Evolutionary conservation across 2,797 vertebrate species (phyloP).

Genomic region (Chaunax sp.): DNA sequence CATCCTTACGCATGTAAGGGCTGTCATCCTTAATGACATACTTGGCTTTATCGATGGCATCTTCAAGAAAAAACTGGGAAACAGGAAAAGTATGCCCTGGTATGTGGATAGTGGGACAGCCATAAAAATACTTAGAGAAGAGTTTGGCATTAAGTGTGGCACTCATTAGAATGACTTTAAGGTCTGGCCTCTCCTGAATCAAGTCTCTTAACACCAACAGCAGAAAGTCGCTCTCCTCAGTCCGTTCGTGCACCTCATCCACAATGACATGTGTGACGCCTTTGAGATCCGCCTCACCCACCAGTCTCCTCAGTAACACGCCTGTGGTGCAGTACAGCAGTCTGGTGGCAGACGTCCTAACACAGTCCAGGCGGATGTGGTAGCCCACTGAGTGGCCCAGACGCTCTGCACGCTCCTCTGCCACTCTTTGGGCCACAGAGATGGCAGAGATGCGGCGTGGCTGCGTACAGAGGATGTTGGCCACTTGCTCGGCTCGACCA

Average conservation of each 20-base stretch:
- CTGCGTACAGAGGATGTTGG: conserved; percentile 97
- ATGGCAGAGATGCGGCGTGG: conserved; percentile 97
- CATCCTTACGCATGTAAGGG: too few species aligned
- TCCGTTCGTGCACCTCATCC: conserved; percentile 98
- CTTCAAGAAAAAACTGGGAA: conserved; percentile 96
- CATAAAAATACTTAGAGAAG: conserved; percentile 94
- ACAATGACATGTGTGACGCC: conserved; percentile 93
- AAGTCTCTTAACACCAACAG: conserved; percentile 95
- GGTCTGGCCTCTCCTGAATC: conserved; percentile 88
- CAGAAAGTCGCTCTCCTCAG: conserved; percentile 98
- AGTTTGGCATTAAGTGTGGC: conserved; percentile 95
- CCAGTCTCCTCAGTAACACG: conserved; percentile 92
- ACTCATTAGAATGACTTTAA: conserved; percentile 96
- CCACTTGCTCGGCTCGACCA: conserved; percentile 83
- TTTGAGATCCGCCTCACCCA: conserved; percentile 89
- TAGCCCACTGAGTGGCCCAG: conserved; percentile 94
- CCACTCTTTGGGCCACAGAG: conserved; percentile 93
- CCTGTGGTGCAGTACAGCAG: conserved; percentile 97
- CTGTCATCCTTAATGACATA: conserved; percentile 92
- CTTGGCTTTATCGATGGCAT: conserved; percentile 91
- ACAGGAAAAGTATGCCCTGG: conserved; percentile 97
- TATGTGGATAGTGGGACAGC: conserved; percentile 91
- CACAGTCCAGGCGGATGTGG: conserved; percentile 97
- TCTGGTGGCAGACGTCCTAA: conserved; percentile 92
- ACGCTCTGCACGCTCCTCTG: conserved; percentile 92